Base-by-base conservation (phyloP, 2,797 vertebrate species). In the Sebastolobus altivelis region DNA sequence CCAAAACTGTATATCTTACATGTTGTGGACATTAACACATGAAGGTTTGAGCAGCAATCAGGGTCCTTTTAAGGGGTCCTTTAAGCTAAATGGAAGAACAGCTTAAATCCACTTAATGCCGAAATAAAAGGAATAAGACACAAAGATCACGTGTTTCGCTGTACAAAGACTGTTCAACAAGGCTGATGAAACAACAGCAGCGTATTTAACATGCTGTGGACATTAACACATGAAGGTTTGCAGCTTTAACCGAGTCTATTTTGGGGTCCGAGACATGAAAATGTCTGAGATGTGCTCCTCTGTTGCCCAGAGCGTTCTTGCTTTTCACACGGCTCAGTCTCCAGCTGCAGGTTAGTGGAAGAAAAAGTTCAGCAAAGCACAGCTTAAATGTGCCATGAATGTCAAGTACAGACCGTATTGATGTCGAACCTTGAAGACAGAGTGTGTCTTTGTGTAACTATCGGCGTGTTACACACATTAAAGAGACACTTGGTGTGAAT, bases 301-400 rank as follows among this genome's bases (percentile, higher is more conserved):
- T 75, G 54, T 55, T 74, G 61, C 72, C 56, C 54, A 27, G 56
- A 61, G 77, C 38, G 10, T 20, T 79, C 18, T 37, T 22, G 4
- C 27, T 74, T 65, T 54, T 46, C 62, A 58, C 71, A 18, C 29
- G 29, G 38, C 58, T 67, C 27, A 14, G 46, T 72, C 73, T 62
- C 22, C 78, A 81, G 79, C 81, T 80, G 78, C 72, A 79, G 72
- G 71, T 65, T 52, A 25, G 61, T 40, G 80, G 75, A 35, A 59
- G 18, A 78, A 73, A 37, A 80, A 73, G 77, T 87, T 83, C 25
- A 72, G 54, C 81, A 46, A 54, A 77, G 63, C 43, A 20, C 46
- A 54, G 56, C 49, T 56, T 40, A 43, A 75, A 71, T 90, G 84
- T 87, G 84, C 82, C 72, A 35, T 80, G 81, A 86, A 91, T 89